phyloP scores from a whole-genome alignment of 2,888 invertebrate species.

The Metopia argyrocephala region DNA sequence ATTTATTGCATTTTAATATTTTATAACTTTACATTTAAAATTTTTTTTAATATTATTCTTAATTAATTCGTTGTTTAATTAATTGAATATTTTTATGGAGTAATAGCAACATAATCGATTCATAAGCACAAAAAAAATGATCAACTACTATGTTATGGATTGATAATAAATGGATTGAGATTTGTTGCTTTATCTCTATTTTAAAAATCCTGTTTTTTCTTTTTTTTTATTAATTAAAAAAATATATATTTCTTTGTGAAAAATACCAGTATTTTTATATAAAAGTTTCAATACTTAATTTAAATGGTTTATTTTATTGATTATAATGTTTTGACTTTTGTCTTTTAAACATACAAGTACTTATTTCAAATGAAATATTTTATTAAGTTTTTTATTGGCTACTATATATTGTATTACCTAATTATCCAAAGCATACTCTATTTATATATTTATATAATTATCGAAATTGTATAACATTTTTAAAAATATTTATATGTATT shows the following conservation, averaged over 20 bases:
- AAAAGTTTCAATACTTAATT: too few relatives aligned
- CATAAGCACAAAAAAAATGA: not conserved
- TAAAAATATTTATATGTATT: not conserved
- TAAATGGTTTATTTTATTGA: not conserved
- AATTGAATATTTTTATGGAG: not conserved
- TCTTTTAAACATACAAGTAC: too few relatives aligned
- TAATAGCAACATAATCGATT: not conserved
- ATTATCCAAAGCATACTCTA: too few relatives aligned
- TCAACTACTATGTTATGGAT: too few relatives aligned
- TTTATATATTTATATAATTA: not conserved
- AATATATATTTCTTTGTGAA: not conserved
- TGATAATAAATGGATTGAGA: not conserved
- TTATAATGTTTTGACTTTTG: not conserved
- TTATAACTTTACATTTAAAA: not conserved
- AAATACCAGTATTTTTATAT: too few relatives aligned
- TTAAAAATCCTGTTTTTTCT: not conserved
- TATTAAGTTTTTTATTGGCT: too few relatives aligned
- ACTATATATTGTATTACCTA: too few relatives aligned
- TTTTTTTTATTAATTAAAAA: not conserved
- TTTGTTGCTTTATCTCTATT: not conserved
- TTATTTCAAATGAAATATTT: too few relatives aligned
- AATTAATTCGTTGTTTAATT: not conserved
- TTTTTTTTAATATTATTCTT: slow-evolving; percentile 35
- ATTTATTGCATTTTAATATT: not conserved
- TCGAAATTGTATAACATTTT: too few relatives aligned